Evolutionary conservation across 92 coral and sea anemone genomes (phyloP).

Genomic region (Isaurus tuberculatus): DNA sequence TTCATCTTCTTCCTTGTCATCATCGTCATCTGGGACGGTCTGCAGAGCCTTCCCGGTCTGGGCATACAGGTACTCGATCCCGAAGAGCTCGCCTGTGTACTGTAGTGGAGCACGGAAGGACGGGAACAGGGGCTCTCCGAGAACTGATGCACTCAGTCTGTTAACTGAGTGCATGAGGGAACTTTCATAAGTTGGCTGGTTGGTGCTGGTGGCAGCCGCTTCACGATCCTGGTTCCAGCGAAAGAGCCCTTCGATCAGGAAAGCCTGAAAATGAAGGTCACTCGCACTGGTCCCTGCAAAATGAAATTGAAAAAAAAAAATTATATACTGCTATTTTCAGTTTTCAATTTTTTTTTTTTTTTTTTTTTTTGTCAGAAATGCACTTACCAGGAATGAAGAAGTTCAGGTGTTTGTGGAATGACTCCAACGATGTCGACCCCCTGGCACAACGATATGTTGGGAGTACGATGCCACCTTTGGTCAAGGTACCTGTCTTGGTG

Average conservation of each 20-base stretch:
- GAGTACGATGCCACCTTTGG: slow-evolving; percentile 38
- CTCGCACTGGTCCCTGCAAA: slow-evolving; percentile 31
- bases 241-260: slow-evolving; percentile 28
- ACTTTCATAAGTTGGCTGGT: neutral
- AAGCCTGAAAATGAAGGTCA: slow-evolving; percentile 50
- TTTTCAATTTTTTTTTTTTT: neutral
- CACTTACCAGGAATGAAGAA: slow-evolving; percentile 47
- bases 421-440: slow-evolving; percentile 39
- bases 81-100: neutral
- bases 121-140: neutral
- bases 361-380: neutral
- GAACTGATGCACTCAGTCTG: neutral
- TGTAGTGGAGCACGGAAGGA: neutral
- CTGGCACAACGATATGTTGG: slow-evolving; percentile 41
- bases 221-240: slow-evolving; percentile 13
- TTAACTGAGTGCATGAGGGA: neutral
- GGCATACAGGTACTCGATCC: neutral
- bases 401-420: slow-evolving; percentile 36
- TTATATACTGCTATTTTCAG: neutral
- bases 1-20: neutral
- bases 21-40: neutral
- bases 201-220: slow-evolving; percentile 3
- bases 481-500: slow-evolving; percentile 20
- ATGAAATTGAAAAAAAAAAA: neutral
- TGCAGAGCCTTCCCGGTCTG: neutral